Evolutionary conservation across 2,113 vertebrate genomes (phyloP).

Genomic region (Nycticebus coucang): DNA sequence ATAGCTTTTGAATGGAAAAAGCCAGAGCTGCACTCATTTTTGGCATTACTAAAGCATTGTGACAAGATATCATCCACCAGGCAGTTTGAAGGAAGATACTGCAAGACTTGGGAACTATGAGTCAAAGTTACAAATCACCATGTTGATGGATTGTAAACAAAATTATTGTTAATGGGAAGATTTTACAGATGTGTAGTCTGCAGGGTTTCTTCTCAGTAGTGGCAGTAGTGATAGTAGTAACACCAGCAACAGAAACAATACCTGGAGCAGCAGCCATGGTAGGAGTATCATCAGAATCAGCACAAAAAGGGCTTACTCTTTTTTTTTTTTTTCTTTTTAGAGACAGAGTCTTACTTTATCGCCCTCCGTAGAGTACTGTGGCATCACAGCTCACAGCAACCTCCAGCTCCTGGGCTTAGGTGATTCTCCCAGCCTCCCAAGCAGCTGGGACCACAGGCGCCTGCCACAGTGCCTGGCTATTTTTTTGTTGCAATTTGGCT

Average conservation of each 20-base stretch:
- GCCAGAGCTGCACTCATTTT: slow-evolving; percentile 19
- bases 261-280: background rate
- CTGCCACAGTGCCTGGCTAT: too few relatives aligned
- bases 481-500: too few relatives aligned
- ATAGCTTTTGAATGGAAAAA: slow-evolving; percentile 17
- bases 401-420: too few relatives aligned
- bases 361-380: too few relatives aligned
- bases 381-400: too few relatives aligned
- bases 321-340: too few relatives aligned
- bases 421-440: too few relatives aligned
- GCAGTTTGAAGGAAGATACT: slow-evolving; percentile 6
- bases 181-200: background rate
- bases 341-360: too few relatives aligned
- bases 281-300: background rate
- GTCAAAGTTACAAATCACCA: background rate
- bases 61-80: background rate
- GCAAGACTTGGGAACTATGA: background rate
- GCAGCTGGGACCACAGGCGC: too few relatives aligned
- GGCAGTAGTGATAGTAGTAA: background rate
- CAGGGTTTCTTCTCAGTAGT: background rate
- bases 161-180: background rate
- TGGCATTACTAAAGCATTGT: background rate
- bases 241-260: background rate
- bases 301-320: too few relatives aligned
- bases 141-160: background rate